These are phyloP conservation scores for Aphaenogaster rudis DNA, from an alignment of 1,140 invertebrate genomes.

Conservation along the genomic window DNA sequence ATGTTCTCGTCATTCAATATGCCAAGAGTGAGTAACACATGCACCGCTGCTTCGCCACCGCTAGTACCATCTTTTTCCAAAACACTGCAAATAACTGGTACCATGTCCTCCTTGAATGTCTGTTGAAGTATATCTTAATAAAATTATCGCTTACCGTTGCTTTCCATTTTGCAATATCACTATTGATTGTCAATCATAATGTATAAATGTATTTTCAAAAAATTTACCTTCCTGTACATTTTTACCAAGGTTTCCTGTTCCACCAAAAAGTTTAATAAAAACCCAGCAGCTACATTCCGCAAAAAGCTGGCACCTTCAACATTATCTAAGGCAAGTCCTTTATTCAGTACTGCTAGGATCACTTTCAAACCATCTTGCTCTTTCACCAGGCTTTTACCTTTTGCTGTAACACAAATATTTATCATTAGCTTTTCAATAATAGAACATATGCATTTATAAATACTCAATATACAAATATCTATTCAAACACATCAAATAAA, in stretches of 20 bases:
- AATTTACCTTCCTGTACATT: conserved; percentile 82
- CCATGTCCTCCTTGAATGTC: conserved; percentile 90
- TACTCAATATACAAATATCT: neutral
- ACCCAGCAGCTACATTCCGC: conserved; percentile 89
- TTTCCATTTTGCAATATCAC: neutral
- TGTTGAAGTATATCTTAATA: conserved; percentile 74
- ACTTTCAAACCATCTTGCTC: conserved; percentile 88
- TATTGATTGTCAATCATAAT: conserved; percentile 7
- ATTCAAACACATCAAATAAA: neutral
- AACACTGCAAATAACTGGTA: conserved; percentile 88
- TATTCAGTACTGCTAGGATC: conserved; percentile 80
- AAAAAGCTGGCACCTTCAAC: conserved; percentile 78
- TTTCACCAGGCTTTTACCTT: conserved; percentile 88
- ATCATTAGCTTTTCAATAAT: conserved; percentile 40
- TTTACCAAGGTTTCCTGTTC: conserved; percentile 89
- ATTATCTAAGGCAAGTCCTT: conserved; percentile 73
- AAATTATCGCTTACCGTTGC: conserved; percentile 43
- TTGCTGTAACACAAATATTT: conserved; percentile 75
- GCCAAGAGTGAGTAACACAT: conserved; percentile 91
- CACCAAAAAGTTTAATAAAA: conserved; percentile 93
- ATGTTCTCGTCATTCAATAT: conserved; percentile 91
- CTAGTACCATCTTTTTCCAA: conserved; percentile 85
- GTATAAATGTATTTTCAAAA: neutral
- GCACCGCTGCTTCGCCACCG: conserved; percentile 88
- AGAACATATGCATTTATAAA: neutral